Base-by-base conservation (phyloP, 2,888 invertebrate species). In the Tetropium fuscum region DNA sequence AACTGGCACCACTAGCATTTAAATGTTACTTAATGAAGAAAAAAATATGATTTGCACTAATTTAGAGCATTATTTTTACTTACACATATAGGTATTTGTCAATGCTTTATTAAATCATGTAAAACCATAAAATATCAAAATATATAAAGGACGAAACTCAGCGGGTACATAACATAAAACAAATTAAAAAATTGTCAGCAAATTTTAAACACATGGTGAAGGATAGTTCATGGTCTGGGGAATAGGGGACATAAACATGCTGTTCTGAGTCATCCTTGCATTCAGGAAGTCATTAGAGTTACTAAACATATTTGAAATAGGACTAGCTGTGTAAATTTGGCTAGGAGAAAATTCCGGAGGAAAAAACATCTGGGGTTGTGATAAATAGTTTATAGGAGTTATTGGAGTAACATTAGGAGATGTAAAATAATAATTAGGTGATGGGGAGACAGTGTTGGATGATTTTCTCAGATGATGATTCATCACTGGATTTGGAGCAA, bases 341-440 rank as follows among this genome's bases (percentile, higher is more conserved):
- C 18, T 56, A 0, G 71, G 66, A 3, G 69, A 60, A 56, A 76
- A 75, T 32, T 71, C 68, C 0, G 68, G 65, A 5, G 77, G 74
- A 38, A 71, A 71, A 48, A 72, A 72, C 3, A 69, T 13, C 48
- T 69, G 69, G 8, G 16, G 45, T 22, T 45, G 54, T 19, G 32
- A 45, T 19, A 44, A n/a, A n/a, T 38, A 44, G 2, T 16, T 36
- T n/a, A 62, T 5, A 1, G 67, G 66, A 10, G 62, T 53, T 2
- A 69, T 62, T 0, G 69, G 66, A 4, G 64, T 59, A 7, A 69
- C 44, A 58, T 65, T 67, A 2, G 72, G 72, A 7, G 70, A 32
- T 2, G 62, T 36, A 11, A 63, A 19, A 32, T 27, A 55, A 7
- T 56, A 58, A 5, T 62, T 51, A 5, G 59, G 56, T n/a, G 55